These are phyloP conservation scores for Drosophila tani DNA, from an alignment of 1,140 invertebrate species.

Conservation along the genomic window DNA sequence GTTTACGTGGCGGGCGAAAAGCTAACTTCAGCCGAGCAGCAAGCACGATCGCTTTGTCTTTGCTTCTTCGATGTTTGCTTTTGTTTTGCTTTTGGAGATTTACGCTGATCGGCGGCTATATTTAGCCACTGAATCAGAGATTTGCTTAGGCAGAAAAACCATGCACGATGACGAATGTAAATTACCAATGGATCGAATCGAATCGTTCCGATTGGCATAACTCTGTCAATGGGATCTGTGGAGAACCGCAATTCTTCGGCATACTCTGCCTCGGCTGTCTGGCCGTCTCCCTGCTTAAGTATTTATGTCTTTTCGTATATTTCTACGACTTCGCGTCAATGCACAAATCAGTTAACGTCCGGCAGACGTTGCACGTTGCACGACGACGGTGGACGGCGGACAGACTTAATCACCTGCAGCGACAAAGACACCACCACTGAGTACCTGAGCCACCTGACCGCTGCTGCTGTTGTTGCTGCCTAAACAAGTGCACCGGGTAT, in stretches of 20 bases:
- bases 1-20: constrained; percentile 10
- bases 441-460: constrained; percentile 46
- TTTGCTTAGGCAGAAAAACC: background rate
- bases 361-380: constrained; percentile 41
- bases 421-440: constrained; percentile 56
- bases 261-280: background rate
- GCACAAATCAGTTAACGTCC: constrained; percentile 81
- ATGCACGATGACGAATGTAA: constrained; percentile 34
- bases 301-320: constrained; percentile 77
- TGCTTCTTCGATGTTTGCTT: background rate
- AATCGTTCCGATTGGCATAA: constrained; percentile 7
- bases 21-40: background rate
- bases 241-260: constrained; percentile 20
- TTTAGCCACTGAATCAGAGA: constrained; percentile 28
- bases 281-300: constrained; percentile 24
- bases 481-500: constrained; percentile 80
- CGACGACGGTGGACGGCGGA: constrained; percentile 4
- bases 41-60: constrained; percentile 15
- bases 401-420: constrained; percentile 57
- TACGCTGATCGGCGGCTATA: constrained; percentile 8
- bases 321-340: constrained; percentile 82
- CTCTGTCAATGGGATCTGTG: constrained; percentile 21
- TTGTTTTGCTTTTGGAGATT: constrained; percentile 10
- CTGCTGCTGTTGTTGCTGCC: constrained; percentile 64
- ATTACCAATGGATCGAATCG: constrained; percentile 13